Conservation (phyloP, 2,797 vertebrate genomes). For the Phyllotis vaccarum region DNA sequence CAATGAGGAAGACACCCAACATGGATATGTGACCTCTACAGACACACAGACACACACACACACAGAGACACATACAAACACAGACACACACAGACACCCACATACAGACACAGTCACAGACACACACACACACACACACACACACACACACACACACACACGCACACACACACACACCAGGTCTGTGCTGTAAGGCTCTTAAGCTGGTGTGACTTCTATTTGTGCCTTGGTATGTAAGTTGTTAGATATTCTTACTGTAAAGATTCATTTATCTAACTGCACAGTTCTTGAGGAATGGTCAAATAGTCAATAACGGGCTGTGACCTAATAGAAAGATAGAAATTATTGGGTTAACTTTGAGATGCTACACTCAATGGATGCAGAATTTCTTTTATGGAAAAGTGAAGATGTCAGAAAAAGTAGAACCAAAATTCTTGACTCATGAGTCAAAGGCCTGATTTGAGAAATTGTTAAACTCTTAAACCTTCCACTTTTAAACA, state of each 20-base stretch:
- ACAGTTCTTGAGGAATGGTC: background rate
- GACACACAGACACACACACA: background rate
- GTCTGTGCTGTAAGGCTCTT: background rate
- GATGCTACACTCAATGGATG: background rate
- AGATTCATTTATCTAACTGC: background rate
- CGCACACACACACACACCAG: background rate
- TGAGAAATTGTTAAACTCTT: no score
- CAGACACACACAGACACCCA: no score
- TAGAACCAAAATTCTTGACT: background rate
- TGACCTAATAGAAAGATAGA: background rate
- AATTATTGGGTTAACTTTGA: background rate
- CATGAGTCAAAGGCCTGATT: background rate
- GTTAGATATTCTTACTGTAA: background rate
- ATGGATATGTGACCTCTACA: background rate
- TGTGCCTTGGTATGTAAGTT: background rate
- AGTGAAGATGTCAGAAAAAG: background rate
- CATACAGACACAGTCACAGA: no score
- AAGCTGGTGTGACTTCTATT: background rate
- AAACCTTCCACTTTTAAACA: no score
- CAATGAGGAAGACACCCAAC: background rate
- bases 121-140: background rate
- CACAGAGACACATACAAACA: no score
- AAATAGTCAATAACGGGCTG: background rate
- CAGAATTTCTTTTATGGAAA: background rate
- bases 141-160: background rate